Evolutionary conservation across 64 coral and sea anemone genomes (phyloP).

Genomic region (Stichodactyla mertensii): DNA sequence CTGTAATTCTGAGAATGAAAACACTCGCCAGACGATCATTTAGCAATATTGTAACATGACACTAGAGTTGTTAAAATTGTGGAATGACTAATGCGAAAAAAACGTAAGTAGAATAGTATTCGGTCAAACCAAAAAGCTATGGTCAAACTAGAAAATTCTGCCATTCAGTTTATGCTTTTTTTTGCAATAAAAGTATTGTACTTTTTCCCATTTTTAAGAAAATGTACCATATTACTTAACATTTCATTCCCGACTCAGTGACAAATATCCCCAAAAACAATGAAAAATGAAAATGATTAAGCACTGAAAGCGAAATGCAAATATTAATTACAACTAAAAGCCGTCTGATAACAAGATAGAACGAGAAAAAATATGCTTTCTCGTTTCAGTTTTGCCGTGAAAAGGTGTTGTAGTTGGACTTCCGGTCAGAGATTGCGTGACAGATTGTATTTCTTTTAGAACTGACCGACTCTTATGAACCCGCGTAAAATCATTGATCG

Average conservation of each 20-base stretch:
- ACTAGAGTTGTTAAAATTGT: background rate
- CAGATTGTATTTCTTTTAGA: background rate
- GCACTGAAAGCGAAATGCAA: background rate
- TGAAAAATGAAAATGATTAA: constrained; percentile 1
- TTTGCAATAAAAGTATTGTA: background rate
- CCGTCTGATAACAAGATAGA: background rate
- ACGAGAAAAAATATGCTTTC: background rate
- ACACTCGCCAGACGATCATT: no score
- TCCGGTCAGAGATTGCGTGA: background rate
- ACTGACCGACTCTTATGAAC: no score
- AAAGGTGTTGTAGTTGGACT: background rate
- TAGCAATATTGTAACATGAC: background rate
- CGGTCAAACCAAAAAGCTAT: background rate
- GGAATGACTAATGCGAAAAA: background rate
- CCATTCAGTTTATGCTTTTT: background rate
- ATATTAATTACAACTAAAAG: background rate
- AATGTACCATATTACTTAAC: background rate
- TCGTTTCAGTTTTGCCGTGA: constrained; percentile 16
- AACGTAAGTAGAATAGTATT: background rate
- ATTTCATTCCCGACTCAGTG: background rate
- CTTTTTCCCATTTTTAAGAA: background rate
- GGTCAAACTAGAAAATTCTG: background rate
- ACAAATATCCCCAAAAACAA: background rate
- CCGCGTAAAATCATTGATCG: background rate
- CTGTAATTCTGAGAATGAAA: no score